Evolutionary conservation across 2,797 vertebrate species (phyloP).

Genomic region (Leptoclinus maculatus): DNA sequence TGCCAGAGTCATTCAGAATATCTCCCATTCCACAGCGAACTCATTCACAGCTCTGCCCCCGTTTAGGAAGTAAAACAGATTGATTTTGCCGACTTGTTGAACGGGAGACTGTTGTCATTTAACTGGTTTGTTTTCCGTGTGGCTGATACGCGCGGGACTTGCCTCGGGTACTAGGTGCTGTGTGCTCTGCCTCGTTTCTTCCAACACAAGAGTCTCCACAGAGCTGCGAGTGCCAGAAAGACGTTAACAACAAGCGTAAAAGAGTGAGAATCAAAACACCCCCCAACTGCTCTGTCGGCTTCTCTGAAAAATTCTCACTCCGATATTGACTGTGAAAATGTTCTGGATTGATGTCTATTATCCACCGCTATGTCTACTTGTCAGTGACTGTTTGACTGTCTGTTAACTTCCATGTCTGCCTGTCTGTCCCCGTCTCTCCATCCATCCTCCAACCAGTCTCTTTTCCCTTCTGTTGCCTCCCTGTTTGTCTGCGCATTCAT

Average conservation of each 20-base stretch:
- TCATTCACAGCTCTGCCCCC: constrained; percentile 53
- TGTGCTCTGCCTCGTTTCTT: constrained; percentile 56
- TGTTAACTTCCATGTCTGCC: constrained; percentile 53
- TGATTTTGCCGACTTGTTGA: constrained; percentile 62
- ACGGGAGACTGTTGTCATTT: constrained; percentile 46
- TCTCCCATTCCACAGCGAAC: constrained; percentile 31
- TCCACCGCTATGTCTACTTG: constrained; percentile 39
- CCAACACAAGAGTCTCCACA: constrained; percentile 50
- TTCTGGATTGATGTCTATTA: constrained; percentile 49
- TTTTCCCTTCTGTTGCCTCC: constrained; percentile 53
- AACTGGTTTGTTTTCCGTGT: constrained; percentile 64
- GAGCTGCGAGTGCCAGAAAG: constrained; percentile 27
- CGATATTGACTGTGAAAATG: constrained; percentile 49
- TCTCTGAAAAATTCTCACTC: constrained; percentile 15
- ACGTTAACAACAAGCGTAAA: constrained; percentile 46
- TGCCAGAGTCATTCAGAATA: constrained; percentile 51
- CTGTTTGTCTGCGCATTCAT: constrained; percentile 67
- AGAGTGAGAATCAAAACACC: constrained; percentile 32
- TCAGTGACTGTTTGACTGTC: constrained; percentile 50
- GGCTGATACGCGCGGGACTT: constrained; percentile 47
- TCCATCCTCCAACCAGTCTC: constrained; percentile 61
- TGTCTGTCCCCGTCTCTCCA: constrained; percentile 58
- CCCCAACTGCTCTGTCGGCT: constrained; percentile 10
- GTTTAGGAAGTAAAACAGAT: constrained; percentile 45
- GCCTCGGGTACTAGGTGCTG: constrained; percentile 51